Conservation (phyloP, 2,888 invertebrate genomes). For the Drosophila anomalata region DNA sequence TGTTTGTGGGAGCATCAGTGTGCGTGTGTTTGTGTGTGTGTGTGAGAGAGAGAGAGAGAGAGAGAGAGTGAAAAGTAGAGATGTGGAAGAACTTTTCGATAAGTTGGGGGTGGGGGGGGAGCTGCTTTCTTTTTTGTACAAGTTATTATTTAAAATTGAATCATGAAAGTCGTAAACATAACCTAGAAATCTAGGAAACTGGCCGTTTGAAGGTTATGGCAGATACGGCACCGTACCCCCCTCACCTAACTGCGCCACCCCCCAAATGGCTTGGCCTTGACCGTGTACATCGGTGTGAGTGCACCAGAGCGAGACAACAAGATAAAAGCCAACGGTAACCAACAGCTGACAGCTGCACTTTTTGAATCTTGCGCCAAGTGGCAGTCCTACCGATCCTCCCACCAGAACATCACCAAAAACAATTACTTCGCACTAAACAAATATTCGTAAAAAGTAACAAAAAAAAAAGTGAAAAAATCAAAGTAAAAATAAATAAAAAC, state of each 20-base stretch:
- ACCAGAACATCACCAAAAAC: constrained; percentile 41
- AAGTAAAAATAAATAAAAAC: constrained; percentile 19
- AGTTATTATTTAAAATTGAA: constrained; percentile 12
- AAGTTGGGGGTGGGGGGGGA: neutral
- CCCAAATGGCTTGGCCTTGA: constrained; percentile 41
- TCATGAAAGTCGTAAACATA: constrained; percentile 47
- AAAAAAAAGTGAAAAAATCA: constrained; percentile 11
- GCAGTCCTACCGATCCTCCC: constrained; percentile 39
- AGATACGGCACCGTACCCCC: constrained; percentile 6
- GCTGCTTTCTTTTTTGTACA: constrained; percentile 1
- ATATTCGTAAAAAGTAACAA: constrained; percentile 14
- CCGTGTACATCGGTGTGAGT: constrained; percentile 44
- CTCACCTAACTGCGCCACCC: constrained; percentile 6
- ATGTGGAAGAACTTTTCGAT: constrained; percentile 3
- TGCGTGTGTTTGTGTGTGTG: constrained; percentile 5
- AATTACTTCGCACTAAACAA: constrained; percentile 45
- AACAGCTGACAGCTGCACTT: constrained; percentile 69
- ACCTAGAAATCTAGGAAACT: constrained; percentile 61
- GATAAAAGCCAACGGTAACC: constrained; percentile 49
- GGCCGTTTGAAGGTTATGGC: constrained; percentile 68
- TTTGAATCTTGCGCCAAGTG: constrained; percentile 25
- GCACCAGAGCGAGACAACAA: constrained; percentile 2
- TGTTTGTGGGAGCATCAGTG: constrained; percentile 24
- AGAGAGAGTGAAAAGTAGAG: neutral
- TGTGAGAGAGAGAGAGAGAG: constrained; percentile 3